Evolutionary conservation across 1,140 invertebrate genomes (phyloP), one percentile per base, ranked within the genome.

Genomic region (Orussus abietinus): DNA sequence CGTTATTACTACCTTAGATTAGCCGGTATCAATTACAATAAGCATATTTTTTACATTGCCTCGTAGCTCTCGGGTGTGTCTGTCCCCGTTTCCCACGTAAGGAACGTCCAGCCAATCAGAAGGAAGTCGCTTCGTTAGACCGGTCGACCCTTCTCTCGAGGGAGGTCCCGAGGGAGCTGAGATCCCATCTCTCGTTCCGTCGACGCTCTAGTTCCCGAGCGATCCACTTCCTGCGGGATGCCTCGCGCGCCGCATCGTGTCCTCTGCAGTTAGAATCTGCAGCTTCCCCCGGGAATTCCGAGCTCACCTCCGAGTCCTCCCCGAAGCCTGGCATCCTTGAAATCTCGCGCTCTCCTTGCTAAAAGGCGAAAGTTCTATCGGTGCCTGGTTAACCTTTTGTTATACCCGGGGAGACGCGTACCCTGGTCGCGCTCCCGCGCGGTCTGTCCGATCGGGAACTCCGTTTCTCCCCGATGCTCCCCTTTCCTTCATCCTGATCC

Each of bases 21-120:
- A 69, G 57, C 46, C 47, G 59, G 62, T 65, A 67, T 42, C 49
- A 67, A 66, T 67, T 67, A 70, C 54, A 62, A 62, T 68, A 66
- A 66, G 66, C 59, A 66, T 70, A 69, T 70, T 69, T 68, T 70
- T 70, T 70, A 67, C 50, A 68, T 67, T 49, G 59, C 60, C 59
- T 68, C 49, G 50, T 55, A 59, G 55, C 55, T 52, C 51, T 67
- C 53, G 21, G 34, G 17, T 39, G 18, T 46, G 31, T 41, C 33
- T 46, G 30, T 41, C 38, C 38, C 38, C 9, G 29, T 35, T 18
- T 7, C n/a, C 12, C 12, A 35, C 14, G 30, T 34, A n/a, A n/a
- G n/a, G n/a, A n/a, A n/a, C n/a, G n/a, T n/a, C n/a, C n/a, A n/a
- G n/a, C n/a, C n/a, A n/a, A n/a, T n/a, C n/a, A n/a, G n/a, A n/a